phyloP scores from a whole-genome alignment of 1,140 invertebrate species.

The Aphelinus atriplicis region DNA sequence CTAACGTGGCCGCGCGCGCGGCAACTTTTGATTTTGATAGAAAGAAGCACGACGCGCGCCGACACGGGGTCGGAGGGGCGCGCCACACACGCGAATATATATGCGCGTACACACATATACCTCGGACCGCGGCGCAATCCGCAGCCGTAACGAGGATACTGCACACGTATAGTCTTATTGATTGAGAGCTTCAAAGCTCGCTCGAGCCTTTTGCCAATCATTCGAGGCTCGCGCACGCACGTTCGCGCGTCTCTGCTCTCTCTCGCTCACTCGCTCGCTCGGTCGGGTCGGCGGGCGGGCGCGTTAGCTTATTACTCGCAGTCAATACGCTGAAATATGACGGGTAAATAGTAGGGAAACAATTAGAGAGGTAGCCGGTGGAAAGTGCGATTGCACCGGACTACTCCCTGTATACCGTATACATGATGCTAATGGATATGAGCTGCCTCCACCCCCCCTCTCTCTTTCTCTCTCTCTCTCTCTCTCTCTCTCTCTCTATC shows the following conservation, averaged over 20 bases:
- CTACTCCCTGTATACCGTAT: slow-evolving; percentile 22
- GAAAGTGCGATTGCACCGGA: slow-evolving; percentile 39
- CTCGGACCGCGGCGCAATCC: no score
- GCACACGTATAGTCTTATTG: no score
- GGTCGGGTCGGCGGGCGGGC: slow-evolving; percentile 1
- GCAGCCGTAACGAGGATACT: no score
- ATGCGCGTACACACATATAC: no score
- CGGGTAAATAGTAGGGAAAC: slow-evolving; percentile 40
- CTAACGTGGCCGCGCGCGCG: no score
- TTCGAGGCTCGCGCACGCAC: neutral
- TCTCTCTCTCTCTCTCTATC: slow-evolving; percentile 14
- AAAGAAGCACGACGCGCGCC: no score
- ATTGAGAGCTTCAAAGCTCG: no score
- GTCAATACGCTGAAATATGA: slow-evolving; percentile 35
- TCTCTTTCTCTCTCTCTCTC: slow-evolving; percentile 29
- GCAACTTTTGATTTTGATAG: no score
- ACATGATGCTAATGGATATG: slow-evolving; percentile 38
- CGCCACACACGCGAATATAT: no score
- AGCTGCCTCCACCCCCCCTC: slow-evolving; percentile 21
- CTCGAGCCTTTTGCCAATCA: neutral
- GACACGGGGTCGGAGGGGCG: no score
- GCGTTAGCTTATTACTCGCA: slow-evolving; percentile 29
- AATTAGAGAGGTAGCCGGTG: slow-evolving; percentile 33
- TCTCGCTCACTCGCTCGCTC: neutral
- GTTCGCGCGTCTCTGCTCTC: neutral